phyloP scores from a whole-genome alignment of 2,797 vertebrate genomes.

The Hipposideros larvatus region DNA sequence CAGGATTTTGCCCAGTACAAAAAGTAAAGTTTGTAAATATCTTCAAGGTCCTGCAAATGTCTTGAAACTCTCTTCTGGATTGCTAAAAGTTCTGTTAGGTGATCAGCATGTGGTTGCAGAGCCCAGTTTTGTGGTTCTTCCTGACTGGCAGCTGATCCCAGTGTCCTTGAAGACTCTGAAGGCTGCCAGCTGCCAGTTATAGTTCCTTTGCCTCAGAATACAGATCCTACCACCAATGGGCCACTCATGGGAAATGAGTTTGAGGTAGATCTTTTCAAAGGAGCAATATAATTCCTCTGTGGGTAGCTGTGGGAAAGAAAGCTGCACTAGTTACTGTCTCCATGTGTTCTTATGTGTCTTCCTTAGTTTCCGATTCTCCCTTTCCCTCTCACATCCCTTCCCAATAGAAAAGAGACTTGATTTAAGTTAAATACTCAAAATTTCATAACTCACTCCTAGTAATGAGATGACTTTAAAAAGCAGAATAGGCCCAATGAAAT shows the following conservation, averaged over 20 bases:
- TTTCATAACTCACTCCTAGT: background rate
- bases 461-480: background rate
- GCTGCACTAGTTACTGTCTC: background rate
- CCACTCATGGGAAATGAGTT: background rate
- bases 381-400: background rate
- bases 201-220: background rate
- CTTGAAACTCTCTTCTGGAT: background rate
- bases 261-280: background rate
- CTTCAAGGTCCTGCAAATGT: background rate
- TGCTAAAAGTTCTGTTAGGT: background rate
- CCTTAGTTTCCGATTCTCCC: background rate
- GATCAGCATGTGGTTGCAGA: background rate
- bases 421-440: slow-evolving; percentile 18
- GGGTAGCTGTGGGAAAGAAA: background rate
- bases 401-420: background rate
- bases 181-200: background rate
- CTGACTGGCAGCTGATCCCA: background rate
- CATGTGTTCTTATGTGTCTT: background rate
- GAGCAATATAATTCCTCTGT: background rate
- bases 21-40: slow-evolving; percentile 6
- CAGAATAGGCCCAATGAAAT: background rate
- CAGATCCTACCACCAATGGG: background rate
- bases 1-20: background rate
- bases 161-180: background rate
- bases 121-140: background rate